phyloP scores from a whole-genome alignment of 2,113 vertebrate genomes.

The Megaceryle torquata region DNA sequence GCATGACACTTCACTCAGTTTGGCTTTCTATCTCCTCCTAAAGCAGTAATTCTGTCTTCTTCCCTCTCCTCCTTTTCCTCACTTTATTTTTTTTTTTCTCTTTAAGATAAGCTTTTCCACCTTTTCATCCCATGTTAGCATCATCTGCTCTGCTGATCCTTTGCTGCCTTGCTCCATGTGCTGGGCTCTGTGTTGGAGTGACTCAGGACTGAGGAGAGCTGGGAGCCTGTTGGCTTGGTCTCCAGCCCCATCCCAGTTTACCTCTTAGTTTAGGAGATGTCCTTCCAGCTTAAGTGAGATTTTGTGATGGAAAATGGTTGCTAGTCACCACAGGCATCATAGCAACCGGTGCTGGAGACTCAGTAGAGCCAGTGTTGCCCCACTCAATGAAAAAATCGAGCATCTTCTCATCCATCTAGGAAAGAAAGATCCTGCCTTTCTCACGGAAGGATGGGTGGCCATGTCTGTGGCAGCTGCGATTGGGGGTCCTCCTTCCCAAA shows the following conservation, averaged over 20 bases:
- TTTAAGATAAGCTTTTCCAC: not conserved
- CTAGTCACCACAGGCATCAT: not conserved
- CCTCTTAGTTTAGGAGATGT: not conserved
- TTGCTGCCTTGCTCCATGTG: fast-evolving
- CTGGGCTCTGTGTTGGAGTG: not conserved
- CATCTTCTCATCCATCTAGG: not conserved
- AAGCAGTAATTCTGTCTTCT: not conserved
- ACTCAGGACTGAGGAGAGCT: not conserved
- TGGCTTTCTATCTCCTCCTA: not conserved
- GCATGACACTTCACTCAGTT: not conserved
- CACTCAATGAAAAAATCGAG: too few relatives aligned
- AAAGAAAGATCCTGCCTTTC: not conserved
- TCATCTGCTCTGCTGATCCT: not conserved
- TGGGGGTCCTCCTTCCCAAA: not conserved
- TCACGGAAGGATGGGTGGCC: not conserved
- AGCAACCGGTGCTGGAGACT: not conserved
- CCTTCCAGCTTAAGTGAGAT: not conserved
- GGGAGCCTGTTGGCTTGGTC: not conserved
- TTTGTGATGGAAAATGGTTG: slow-evolving; percentile 5
- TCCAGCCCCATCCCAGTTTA: not conserved
- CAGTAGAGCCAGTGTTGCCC: not conserved
- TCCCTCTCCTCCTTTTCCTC: not conserved
- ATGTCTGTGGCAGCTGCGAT: not conserved
- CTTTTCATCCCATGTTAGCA: not conserved
- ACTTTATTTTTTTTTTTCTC: fast-evolving